Base-by-base conservation (phyloP, 2,797 vertebrate species). In the Ciconia nigra region DNA sequence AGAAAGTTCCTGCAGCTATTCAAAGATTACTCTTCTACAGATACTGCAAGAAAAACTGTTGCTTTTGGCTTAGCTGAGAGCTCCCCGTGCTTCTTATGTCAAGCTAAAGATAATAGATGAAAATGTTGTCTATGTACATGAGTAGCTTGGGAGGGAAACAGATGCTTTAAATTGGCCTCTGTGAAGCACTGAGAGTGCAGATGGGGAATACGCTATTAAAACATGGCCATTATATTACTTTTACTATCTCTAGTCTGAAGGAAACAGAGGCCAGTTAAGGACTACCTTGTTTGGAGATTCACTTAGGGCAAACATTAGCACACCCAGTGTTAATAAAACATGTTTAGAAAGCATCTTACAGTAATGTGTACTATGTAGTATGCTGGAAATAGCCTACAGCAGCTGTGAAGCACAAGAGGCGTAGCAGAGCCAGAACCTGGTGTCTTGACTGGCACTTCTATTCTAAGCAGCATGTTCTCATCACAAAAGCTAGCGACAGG, bases 21-120 rank as follows among this genome's bases (percentile, higher is more conserved):
- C 63, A 79, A 67, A 85, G 61, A 76, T 83, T 82, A 83, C 20
- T 91, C 26, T 82, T 90, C 44, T 57, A 79, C 49, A 81, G 35
- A 54, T n/a, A 24, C 57, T 84, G 37, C 25, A 90, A 65, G 54
- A 88, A 83, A 92, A 95, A 76, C 51, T 78, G 62, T 81, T 89
- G 81, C 76, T 59, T 90, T 95, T 94, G 91, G 88, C 83, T 88
- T 83, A 86, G 67, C 72, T 89, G 33, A 49, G 70, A 54, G 55
- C 19, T 81, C 61, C 52, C 54, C 7, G 4, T 76, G 77, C 69
- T 91, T 91, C 74, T 95, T 63, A 71, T 74, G 62, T 78, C 91
- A 88, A 91, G 47, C 65, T 86, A 67, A 97, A 91, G 83, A 91
- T 89, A 96, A 93, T 7, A 87, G 51, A 95, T 79, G 52, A 90